These are phyloP conservation scores for Poecilia latipinna DNA, from an alignment of 2,113 vertebrate genomes.

Conservation along the genomic window DNA sequence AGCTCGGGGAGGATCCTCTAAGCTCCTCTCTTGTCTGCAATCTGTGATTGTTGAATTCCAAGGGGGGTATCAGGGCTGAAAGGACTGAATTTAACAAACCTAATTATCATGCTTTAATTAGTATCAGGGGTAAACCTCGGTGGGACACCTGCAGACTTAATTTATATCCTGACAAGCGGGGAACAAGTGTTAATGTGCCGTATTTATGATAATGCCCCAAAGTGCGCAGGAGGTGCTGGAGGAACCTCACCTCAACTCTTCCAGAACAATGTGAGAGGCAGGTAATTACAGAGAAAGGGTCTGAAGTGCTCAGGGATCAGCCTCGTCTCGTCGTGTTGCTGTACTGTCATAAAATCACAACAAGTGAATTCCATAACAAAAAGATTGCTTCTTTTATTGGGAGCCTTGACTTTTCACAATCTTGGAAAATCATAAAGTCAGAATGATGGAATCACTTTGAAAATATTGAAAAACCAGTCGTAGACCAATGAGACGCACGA, in stretches of 20 bases:
- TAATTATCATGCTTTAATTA: slow-evolving; percentile 99
- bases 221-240: slow-evolving; percentile 78
- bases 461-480: background rate
- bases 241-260: slow-evolving; percentile 79
- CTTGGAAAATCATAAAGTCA: slow-evolving; percentile 2
- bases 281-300: slow-evolving; percentile 80
- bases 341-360: slow-evolving; percentile 52
- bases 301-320: slow-evolving; percentile 61
- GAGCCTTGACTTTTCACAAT: slow-evolving; percentile 21
- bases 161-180: slow-evolving; percentile 99
- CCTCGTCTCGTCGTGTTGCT: slow-evolving; percentile 53
- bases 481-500: background rate
- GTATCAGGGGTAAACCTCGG: slow-evolving; percentile 99
- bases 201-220: slow-evolving; percentile 99
- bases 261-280: slow-evolving; percentile 76
- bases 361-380: slow-evolving; percentile 4
- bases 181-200: slow-evolving; percentile 99
- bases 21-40: slow-evolving; percentile 79
- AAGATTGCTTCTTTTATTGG: slow-evolving; percentile 33
- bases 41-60: slow-evolving; percentile 83
- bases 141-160: slow-evolving; percentile 99
- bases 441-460: slow-evolving; percentile 2
- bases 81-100: slow-evolving; percentile 99
- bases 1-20: slow-evolving; percentile 67
- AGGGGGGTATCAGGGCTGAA: slow-evolving; percentile 92